A percentile compares a stretch with the other conserved stretches of the same genome.
These are phyloP conservation scores for Telmatochromis sp. DNA, from an alignment of 2,113 vertebrate genomes.

Conservation along the genomic window DNA sequence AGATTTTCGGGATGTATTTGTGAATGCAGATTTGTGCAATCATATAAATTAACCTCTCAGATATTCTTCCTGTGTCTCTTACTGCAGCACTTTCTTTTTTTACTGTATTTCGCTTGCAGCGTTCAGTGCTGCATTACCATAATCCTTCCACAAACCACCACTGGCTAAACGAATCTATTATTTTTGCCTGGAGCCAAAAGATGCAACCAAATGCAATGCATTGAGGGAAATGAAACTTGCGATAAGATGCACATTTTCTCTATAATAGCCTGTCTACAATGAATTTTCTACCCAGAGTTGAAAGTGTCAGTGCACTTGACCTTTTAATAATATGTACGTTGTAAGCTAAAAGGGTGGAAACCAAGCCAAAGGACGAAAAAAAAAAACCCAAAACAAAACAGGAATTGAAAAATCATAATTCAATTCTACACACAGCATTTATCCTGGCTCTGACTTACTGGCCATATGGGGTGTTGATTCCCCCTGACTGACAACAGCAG, in stretches of 20 bases:
- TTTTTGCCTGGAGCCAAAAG: slow-evolving; percentile 63
- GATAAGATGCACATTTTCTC: slow-evolving; percentile 42
- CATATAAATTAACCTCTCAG: slow-evolving; percentile 57
- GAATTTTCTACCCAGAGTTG: neutral
- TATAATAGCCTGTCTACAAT: slow-evolving; percentile 26
- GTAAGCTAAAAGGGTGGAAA: neutral
- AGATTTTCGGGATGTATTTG: slow-evolving; percentile 32
- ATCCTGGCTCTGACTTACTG: neutral
- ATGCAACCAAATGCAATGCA: slow-evolving; percentile 70
- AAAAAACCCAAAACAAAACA: neutral
- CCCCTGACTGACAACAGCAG: neutral
- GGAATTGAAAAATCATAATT: neutral
- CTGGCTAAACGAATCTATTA: slow-evolving; percentile 74
- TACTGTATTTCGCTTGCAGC: slow-evolving; percentile 62
- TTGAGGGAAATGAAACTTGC: slow-evolving; percentile 52
- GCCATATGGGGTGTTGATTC: slow-evolving; percentile 14
- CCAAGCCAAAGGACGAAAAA: neutral
- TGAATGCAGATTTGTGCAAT: slow-evolving; percentile 48
- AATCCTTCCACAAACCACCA: slow-evolving; percentile 70
- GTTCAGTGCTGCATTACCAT: slow-evolving; percentile 59
- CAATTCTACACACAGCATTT: neutral
- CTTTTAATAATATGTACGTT: slow-evolving; percentile 11
- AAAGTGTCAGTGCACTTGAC: slow-evolving; percentile 32
- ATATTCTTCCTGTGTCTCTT: slow-evolving; percentile 45
- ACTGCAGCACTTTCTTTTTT: slow-evolving; percentile 52